Conservation (phyloP, 2,797 vertebrate genomes). For the Enoplosus armatus region DNA sequence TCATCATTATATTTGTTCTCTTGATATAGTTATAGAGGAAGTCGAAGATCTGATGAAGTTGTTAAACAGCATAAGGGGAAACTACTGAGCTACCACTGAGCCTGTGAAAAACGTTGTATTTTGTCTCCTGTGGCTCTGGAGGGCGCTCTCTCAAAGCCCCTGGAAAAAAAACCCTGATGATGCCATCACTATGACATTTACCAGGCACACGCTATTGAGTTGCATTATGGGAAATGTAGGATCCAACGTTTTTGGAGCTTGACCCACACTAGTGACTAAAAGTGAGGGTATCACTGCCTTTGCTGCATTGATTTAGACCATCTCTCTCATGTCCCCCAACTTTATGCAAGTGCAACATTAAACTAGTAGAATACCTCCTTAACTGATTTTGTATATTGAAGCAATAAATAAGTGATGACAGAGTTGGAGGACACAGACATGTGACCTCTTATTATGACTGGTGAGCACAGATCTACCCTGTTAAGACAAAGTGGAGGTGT, state of each 20-base stretch:
- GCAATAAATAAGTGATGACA: too few species aligned
- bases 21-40: too few species aligned
- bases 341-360: background rate
- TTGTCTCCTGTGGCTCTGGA: background rate
- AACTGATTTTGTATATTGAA: background rate
- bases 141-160: background rate
- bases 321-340: background rate
- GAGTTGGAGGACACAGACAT: too few species aligned
- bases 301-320: background rate
- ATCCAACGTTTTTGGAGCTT: background rate
- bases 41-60: too few species aligned
- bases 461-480: too few species aligned
- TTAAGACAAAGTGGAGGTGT: too few species aligned
- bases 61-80: too few species aligned
- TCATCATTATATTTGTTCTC: background rate
- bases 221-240: background rate
- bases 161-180: background rate
- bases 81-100: background rate
- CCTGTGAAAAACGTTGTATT: background rate
- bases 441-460: too few species aligned
- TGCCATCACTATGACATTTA: background rate
- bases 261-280: background rate
- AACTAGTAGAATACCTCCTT: background rate
- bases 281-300: rapidly evolving
- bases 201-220: background rate